Percentiles rank a stretch among this genome's conserved stretches.
These are phyloP conservation scores for Timema podura DNA, from an alignment of 2,888 invertebrate genomes.

Conservation along the genomic window DNA sequence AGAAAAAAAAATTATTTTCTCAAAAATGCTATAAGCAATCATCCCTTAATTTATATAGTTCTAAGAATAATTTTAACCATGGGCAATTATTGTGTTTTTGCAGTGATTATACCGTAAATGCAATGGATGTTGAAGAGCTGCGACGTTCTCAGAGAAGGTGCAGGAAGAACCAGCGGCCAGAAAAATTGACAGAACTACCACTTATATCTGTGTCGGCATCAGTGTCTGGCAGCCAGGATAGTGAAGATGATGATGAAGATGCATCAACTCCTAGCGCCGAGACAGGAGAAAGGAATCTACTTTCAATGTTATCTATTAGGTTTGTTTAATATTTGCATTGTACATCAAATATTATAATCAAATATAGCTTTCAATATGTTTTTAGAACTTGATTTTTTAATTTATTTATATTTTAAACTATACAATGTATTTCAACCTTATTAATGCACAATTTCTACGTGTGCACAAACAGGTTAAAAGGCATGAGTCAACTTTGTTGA, in stretches of 20 bases:
- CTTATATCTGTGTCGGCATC: slow-evolving; percentile 43
- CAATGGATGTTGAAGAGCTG: slow-evolving; percentile 81
- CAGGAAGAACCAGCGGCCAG: slow-evolving; percentile 54
- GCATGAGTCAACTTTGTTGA: too few relatives aligned
- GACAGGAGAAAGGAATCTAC: slow-evolving; percentile 70
- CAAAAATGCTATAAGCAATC: not conserved
- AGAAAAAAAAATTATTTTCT: too few relatives aligned
- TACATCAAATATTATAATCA: too few relatives aligned
- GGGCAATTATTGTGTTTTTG: slow-evolving; percentile 31
- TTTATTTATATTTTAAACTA: too few relatives aligned
- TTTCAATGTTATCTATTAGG: too few relatives aligned
- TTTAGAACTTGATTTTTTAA: too few relatives aligned
- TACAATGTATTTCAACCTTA: too few relatives aligned
- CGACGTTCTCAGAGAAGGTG: slow-evolving; percentile 68
- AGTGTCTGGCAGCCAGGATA: slow-evolving; percentile 60
- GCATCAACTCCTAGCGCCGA: slow-evolving; percentile 80
- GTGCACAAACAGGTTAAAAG: too few relatives aligned
- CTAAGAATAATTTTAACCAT: not conserved
- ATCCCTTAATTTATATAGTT: not conserved
- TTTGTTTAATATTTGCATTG: too few relatives aligned
- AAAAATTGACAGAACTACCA: slow-evolving; percentile 43
- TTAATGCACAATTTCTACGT: too few relatives aligned
- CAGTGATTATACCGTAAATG: slow-evolving; percentile 82
- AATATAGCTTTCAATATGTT: too few relatives aligned
- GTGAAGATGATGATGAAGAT: slow-evolving; percentile 64